Percentiles rank a stretch among this genome's conserved stretches.
Conservation (phyloP, 2,797 vertebrate species). For the Varecia variegata region DNA sequence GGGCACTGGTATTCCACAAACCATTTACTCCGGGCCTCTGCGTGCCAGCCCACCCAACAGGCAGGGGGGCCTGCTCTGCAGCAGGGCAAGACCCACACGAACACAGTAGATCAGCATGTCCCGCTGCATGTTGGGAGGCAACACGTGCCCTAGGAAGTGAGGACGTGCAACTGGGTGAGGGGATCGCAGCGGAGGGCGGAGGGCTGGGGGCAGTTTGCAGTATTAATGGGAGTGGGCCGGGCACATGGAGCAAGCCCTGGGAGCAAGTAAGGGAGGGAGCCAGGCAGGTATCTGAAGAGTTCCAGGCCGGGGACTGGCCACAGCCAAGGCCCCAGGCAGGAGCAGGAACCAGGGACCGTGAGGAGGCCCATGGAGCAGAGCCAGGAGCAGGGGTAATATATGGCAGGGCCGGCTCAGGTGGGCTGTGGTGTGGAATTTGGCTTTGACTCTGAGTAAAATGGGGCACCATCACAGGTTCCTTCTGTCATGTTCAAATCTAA, state of each 20-base stretch:
- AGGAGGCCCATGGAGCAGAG: background rate
- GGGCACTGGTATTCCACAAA: background rate
- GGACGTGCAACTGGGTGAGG: rapidly evolving
- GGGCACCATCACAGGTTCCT: rapidly evolving
- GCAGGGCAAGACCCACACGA: background rate
- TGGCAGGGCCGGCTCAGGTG: rapidly evolving
- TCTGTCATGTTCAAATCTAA: background rate
- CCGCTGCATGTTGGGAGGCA: background rate
- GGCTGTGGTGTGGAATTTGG: background rate
- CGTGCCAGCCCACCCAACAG: background rate
- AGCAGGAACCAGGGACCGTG: background rate
- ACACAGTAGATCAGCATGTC: rapidly evolving
- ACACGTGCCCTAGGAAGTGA: rapidly evolving
- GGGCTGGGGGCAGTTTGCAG: no score
- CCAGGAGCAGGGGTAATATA: rapidly evolving
- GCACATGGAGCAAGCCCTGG: background rate
- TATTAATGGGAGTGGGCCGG: background rate
- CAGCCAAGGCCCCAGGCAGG: background rate
- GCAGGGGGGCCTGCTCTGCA: background rate
- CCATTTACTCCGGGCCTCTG: background rate
- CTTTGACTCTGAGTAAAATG: background rate
- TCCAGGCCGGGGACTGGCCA: background rate
- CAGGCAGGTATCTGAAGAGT: no score
- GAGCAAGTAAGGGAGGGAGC: no score
- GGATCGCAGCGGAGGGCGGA: no score